A percentile compares a stretch with the other conserved stretches of the same genome.
Evolutionary conservation across 92 coral and sea anemone genomes (phyloP).

Genomic region (Pocillopora meandrina): DNA sequence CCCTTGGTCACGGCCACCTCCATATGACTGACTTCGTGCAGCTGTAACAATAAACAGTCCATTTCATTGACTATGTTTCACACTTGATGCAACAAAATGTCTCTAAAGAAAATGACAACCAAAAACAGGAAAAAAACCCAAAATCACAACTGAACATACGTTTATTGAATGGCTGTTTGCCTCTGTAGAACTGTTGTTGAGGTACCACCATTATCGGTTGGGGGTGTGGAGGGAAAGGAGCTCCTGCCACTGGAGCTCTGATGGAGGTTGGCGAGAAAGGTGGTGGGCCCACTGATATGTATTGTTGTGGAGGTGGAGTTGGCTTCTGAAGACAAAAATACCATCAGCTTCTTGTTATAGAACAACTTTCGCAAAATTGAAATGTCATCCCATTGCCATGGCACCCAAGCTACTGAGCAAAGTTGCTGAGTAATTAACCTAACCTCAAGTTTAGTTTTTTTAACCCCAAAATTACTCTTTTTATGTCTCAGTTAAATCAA

Average conservation of each 20-base stretch:
- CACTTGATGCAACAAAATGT: neutral
- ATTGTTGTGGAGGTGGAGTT: conserved; percentile 19
- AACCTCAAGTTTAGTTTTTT: too few relatives aligned
- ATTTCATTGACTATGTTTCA: neutral
- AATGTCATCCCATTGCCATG: neutral
- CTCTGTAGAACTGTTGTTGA: conserved; percentile 23
- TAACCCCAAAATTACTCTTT: too few relatives aligned
- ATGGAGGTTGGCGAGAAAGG: conserved; percentile 35
- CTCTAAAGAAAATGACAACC: neutral
- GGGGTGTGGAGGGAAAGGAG: neutral
- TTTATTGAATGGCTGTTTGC: conserved; percentile 36
- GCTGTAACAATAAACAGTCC: neutral
- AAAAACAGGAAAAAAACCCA: neutral
- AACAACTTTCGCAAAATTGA: neutral
- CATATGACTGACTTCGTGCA: conserved; percentile 23
- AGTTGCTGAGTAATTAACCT: too few relatives aligned
- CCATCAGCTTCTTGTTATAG: neutral
- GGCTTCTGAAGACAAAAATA: conserved; percentile 11
- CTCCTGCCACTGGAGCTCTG: conserved; percentile 1
- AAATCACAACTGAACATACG: conserved; percentile 1
- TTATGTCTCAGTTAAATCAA: too few relatives aligned
- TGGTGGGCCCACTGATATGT: neutral
- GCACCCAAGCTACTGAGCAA: too few relatives aligned
- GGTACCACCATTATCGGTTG: conserved; percentile 19
- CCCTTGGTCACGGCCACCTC: conserved; percentile 32